Percentiles rank a stretch among this genome's conserved stretches.
Evolutionary conservation across 2,113 vertebrate genomes (phyloP).

Genomic region (Psephotus haematonotus): DNA sequence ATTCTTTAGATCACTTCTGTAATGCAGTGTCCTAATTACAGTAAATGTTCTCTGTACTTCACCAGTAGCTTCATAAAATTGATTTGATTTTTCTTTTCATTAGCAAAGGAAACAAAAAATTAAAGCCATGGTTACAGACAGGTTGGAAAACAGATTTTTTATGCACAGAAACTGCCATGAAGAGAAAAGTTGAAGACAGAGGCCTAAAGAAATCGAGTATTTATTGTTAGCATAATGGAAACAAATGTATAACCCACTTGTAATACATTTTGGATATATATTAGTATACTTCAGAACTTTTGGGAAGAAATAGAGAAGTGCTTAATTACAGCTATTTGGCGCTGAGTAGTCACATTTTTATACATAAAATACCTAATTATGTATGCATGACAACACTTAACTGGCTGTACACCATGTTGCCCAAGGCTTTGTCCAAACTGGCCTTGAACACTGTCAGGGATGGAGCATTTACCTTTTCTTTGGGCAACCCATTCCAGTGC

Average conservation of each 20-base stretch:
- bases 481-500: background rate
- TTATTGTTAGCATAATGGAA: background rate
- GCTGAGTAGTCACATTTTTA: background rate
- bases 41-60: background rate
- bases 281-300: background rate
- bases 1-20: constrained; percentile 40
- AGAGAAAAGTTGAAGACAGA: background rate
- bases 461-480: background rate
- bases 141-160: background rate
- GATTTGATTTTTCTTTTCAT: constrained; percentile 47
- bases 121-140: background rate
- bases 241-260: background rate
- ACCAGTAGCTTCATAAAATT: constrained; percentile 21
- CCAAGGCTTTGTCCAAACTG: background rate
- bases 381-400: background rate
- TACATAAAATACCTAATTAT: background rate
- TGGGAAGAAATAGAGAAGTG: background rate
- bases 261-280: background rate
- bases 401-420: background rate
- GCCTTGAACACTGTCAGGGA: background rate
- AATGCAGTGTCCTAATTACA: constrained; percentile 35
- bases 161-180: background rate
- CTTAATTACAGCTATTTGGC: background rate
- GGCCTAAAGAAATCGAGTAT: background rate
- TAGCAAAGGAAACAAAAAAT: constrained; percentile 21